Evolutionary conservation across 2,113 vertebrate genomes (phyloP), one percentile per base, ranked within the genome.

Genomic region (Epinephelus fuscoguttatus): DNA sequence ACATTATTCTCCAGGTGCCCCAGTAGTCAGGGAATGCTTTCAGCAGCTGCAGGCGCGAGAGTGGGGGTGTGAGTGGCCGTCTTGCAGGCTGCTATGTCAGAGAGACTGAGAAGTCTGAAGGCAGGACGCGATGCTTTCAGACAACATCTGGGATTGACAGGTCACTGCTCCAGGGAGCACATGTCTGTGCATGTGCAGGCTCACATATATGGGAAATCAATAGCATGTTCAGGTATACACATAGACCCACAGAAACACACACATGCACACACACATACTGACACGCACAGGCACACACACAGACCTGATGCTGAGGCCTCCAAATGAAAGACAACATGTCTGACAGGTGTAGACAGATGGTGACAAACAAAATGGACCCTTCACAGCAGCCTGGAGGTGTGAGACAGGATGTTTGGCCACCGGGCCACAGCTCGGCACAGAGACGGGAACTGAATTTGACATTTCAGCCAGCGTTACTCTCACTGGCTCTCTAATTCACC

Each of bases 301-400:
- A 73, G 17, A 50, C 49, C 55, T 61, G 47, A 61, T 25, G 64
- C 27, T 50, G 33, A n/a, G 19, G 52, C 53, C 23, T 50, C 42
- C 33, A 59, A 82, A 89, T 85, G 70, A 89, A 81, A 66, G 69
- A 84, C 70, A 88, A 67, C 89, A 84, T 84, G 75, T 66, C 45
- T 85, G 87, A 83, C 86, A 86, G 68, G 71, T 84, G 77, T 37
- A 66, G 89, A 86, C 85, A 88, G 52, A 57, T 72, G 66, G 81
- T 87, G 91, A 85, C 90, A 91, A 90, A 88, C 78, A 88, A 87
- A 91, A 84, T 63, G 76, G 82, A 75, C 77, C 63, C 81, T 75
- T 91, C 77, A 56, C 79, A 86, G 45, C 55, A 52, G 63, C 76
- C 60, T 75, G 75, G 55, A 64, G 55, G 70, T 82, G 60, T 59